Conservation (phyloP, 2,113 vertebrate species). For the Psettodes erumei region DNA sequence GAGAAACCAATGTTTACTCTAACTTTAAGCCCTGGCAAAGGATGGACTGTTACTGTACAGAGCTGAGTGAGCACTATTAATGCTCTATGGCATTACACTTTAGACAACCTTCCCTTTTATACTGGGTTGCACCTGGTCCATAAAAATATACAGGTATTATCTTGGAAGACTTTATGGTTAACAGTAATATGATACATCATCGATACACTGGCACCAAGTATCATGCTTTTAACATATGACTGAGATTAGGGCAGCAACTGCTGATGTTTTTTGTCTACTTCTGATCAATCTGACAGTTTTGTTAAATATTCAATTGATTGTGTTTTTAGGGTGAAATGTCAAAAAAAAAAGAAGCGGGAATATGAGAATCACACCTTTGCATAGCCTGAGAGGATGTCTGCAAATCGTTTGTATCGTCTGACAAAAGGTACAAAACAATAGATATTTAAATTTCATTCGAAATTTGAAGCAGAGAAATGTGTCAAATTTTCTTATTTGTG, state of each 20-base stretch:
- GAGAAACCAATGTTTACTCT: slow-evolving; percentile 17
- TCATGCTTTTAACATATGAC: not conserved
- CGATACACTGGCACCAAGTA: not conserved
- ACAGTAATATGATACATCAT: not conserved
- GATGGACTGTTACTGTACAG: slow-evolving; percentile 3
- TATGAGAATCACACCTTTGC: not conserved
- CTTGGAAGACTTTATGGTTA: not conserved
- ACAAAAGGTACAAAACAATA: not conserved
- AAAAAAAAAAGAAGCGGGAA: not conserved
- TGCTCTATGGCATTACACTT: not conserved
- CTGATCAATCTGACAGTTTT: not conserved
- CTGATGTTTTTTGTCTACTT: not conserved
- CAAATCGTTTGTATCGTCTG: not conserved
- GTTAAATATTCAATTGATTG: not conserved
- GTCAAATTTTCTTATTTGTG: not conserved
- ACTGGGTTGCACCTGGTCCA: no score
- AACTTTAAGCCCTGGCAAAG: slow-evolving; percentile 15
- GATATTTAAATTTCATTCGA: not conserved
- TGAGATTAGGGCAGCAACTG: not conserved
- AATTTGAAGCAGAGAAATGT: not conserved
- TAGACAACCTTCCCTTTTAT: not conserved
- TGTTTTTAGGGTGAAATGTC: no score
- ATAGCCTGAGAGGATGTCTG: not conserved
- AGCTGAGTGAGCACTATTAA: slow-evolving; percentile 6
- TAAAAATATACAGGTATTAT: no score